Base-by-base conservation (phyloP, 2,888 invertebrate genomes). In the Melitaea athalia region DNA sequence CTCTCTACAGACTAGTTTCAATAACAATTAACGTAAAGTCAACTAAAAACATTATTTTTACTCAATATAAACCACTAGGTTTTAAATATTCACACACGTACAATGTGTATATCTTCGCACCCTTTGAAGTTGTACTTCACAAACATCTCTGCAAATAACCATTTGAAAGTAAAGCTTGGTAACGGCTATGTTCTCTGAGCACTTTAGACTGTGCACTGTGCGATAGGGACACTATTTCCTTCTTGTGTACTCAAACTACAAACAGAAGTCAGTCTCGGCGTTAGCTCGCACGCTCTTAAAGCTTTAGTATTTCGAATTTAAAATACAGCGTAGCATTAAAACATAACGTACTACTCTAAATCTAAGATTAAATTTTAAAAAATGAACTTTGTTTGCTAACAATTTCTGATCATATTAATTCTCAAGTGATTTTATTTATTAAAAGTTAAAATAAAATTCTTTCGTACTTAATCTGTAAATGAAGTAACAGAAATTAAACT, bases 191-290 rank as follows among this genome's bases (percentile, higher is more conserved):
- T 68, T 70, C 67, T 67, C 68, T 49, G 61, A 63, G 71, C 68
- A 72, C 68, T 68, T 68, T 68, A 68, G 68, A 68, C 71, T 64
- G 64, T 70, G 72, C 69, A 59, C 50, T 60, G 61, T 24, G 64
- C 59, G 70, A 72, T 72, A 72, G 71, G 66, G 71, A 74, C 75
- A 74, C 74, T 72, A 72, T 74, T 73, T 72, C 72, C 75, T 71
- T 68, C 74, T 73, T 75, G 72, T 74, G 74, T 72, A 74, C 74
- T 74, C 73, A 73, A 73, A 73, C 72, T 72, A 72, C 74, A 74
- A 73, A 74, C 73, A 72, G 74, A 72, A 69, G 72, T 68, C 73
- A 72, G 71, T 60, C 72, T 70, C 70, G 59, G 67, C 72, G 63
- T 73, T 70, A 68, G 68, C 69, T 70, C 66, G 68, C 66, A 64